These are phyloP conservation scores for Drosophila busckii DNA, from an alignment of 1,140 invertebrate species.

Conservation along the genomic window DNA sequence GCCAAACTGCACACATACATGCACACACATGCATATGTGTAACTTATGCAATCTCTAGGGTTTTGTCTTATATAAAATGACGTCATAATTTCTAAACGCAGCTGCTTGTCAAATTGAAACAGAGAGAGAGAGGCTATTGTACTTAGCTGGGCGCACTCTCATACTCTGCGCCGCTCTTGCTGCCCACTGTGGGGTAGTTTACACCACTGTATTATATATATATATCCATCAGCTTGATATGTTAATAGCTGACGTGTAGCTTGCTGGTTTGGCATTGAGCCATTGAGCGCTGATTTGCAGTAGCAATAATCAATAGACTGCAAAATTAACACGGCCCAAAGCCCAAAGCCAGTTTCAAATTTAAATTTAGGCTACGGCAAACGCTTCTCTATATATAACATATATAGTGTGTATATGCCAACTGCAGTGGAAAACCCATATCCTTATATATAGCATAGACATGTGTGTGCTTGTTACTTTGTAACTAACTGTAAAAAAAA, in stretches of 20 bases:
- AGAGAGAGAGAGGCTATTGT: no score
- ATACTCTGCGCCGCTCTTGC: not conserved
- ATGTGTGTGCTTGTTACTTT: not conserved
- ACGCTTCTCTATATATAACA: conserved; percentile 7
- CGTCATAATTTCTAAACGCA: conserved; percentile 44
- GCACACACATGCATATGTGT: no score
- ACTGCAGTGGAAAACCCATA: conserved; percentile 43
- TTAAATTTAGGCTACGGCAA: no score
- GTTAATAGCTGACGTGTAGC: conserved; percentile 25
- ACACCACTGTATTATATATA: conserved; percentile 14
- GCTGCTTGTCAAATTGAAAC: no score
- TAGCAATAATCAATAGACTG: conserved; percentile 24
- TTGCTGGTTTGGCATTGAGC: no score
- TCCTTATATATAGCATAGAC: not conserved
- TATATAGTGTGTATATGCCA: conserved; percentile 6
- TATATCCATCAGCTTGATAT: no score
- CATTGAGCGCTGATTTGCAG: conserved; percentile 7
- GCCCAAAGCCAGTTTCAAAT: no score
- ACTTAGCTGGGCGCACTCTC: no score
- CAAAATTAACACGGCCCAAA: conserved; percentile 10
- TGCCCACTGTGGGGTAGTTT: conserved; percentile 21
- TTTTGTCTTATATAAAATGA: conserved; percentile 31
- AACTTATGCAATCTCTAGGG: conserved; percentile 21
- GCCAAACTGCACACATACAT: no score
- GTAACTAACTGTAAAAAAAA: no score